Evolutionary conservation across 2,113 vertebrate genomes (phyloP), one percentile per base, ranked within the genome.

Genomic region (Carollia perspicillata): DNA sequence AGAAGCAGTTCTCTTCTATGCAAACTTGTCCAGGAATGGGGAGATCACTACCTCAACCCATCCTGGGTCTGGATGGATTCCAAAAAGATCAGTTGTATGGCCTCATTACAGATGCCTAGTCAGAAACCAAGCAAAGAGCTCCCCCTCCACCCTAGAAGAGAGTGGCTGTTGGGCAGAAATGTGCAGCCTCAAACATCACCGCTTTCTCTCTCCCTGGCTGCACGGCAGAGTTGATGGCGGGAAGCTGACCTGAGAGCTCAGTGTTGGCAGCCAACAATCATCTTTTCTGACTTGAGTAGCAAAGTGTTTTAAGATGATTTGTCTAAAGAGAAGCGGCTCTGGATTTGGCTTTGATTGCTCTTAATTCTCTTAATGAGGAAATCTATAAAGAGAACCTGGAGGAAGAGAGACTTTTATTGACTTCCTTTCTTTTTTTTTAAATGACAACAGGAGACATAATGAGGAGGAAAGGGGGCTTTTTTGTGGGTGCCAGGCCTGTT

Each of bases 251-350:
- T 22, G 80, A 81, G 84, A 87, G n/a, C 37, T 94, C 23, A 6
- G 93, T 93, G 87, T 66, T 96, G 95, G 95, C 96, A 97, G 98
- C 93, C 83, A 97, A 94, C 91, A 96, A 94, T 95, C 95, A 84
- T 93, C 97, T 42, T 97, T 98, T 98, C 96, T 97, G 90, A 98
- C 96, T 97, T 93, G 92, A 97, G 92, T 94, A 95, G 93, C 92
- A 95, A 97, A 98, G 94, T 89, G 74, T 96, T 98, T 97, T 96
- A 97, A 97, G 97, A 98, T 97, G 95, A 96, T 83, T 97, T 71
- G 93, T 97, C 86, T 98, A 97, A 98, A 87, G 97, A 96, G 97
- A 98, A 98, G 95, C 97, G 98, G 97, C 97, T 97, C 96, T 97
- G 93, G 92, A 95, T 96, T 97, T 97, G 86, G 88, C 85, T 98